Evolutionary conservation across 2,797 vertebrate species (phyloP), one percentile per base, ranked within the genome.

Genomic region (Channallabes apus): DNA sequence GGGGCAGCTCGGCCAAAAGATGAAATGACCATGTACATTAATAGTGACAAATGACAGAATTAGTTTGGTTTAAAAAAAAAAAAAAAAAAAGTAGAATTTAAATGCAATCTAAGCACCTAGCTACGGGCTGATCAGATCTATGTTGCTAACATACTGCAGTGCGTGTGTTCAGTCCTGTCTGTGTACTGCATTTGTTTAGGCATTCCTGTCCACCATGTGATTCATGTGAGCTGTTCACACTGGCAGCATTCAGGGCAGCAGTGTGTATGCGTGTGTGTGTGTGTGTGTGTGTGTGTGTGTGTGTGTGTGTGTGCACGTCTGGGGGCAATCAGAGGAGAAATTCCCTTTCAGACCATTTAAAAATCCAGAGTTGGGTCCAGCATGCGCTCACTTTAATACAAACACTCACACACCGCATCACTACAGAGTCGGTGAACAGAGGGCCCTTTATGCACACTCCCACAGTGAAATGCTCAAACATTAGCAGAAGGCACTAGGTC

Each of bases 341-440:
- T 89, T 90, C 89, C 91, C 93, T 92, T 91, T 93, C 94, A 95
- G 93, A 93, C 93, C 90, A 92, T 94, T 90, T 89, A 67, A 27
- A 51, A 91, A 92, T 90, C 86, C 88, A 83, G 84, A 54, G 58
- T 65, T 41, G 4, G 61, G 38, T 51, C 77, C 35, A 80, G 61
- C 61, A 46, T 86, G 82, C 76, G 59, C 84, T 62, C 82, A 87
- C 71, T 78, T 51, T 81, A 61, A 85, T 75, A 84, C 67, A 84
- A 61, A 89, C 83, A 84, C 75, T 51, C 69, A 27, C 84, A 80
- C 75, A 75, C 72, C 9, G 72, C 75, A 78, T 84, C 46, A 67
- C 62, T 83, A 86, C 59, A 20, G 77, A 72, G n/a, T 62, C 22
- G 68, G 71, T 27, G 32, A 78, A 83, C 78, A 87, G 65, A 80